These are phyloP conservation scores for Datnioides undecimradiatus DNA, from an alignment of 2,113 vertebrate species.

Conservation along the genomic window DNA sequence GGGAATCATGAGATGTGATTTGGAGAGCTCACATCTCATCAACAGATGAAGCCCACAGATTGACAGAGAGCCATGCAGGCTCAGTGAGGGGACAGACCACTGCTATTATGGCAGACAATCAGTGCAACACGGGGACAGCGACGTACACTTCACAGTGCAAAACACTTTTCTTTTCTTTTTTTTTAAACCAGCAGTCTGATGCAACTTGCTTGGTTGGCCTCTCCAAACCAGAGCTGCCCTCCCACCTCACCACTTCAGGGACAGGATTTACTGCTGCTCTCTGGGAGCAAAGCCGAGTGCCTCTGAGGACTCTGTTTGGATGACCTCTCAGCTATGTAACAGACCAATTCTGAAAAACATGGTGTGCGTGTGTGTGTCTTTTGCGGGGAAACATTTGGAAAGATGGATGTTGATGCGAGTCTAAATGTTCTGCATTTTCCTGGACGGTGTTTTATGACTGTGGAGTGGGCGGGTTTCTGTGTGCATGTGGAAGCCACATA, in stretches of 20 bases:
- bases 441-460: constrained; percentile 60
- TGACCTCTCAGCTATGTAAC: constrained; percentile 75
- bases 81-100: neutral
- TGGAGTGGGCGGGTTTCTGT: constrained; percentile 31
- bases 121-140: neutral
- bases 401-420: constrained; percentile 45
- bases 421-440: constrained; percentile 61
- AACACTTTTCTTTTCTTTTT: constrained; percentile 31
- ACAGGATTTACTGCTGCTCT: constrained; percentile 73
- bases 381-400: constrained; percentile 60
- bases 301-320: constrained; percentile 72
- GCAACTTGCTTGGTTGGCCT: constrained; percentile 56
- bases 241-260: constrained; percentile 65
- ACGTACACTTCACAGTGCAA: constrained; percentile 30
- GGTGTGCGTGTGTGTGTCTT: constrained; percentile 36
- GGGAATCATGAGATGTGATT: constrained; percentile 63
- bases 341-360: constrained; percentile 69
- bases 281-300: constrained; percentile 62
- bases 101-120: constrained; percentile 7
- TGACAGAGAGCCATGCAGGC: constrained; percentile 6
- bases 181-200: constrained; percentile 61
- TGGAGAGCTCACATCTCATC: constrained; percentile 37
- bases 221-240: constrained; percentile 62
- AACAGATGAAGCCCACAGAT: constrained; percentile 39
- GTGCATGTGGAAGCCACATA: constrained; percentile 35